phyloP scores from a whole-genome alignment of 2,113 vertebrate genomes.

The Gavialis gangeticus region DNA sequence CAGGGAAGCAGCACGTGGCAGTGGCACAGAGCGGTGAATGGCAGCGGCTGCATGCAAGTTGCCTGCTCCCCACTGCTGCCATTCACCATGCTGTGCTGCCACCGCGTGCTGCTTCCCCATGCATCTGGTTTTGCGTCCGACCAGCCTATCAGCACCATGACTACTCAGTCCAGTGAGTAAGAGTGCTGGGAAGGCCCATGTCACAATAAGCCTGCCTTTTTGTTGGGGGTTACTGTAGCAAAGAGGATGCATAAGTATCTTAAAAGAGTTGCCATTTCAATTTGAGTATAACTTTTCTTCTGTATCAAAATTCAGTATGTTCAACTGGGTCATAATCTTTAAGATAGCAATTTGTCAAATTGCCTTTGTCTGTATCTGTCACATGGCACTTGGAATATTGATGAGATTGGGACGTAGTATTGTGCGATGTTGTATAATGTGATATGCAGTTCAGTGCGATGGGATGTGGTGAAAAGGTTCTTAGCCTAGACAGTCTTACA shows the following conservation, averaged over 20 bases:
- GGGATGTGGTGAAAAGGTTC: constrained; percentile 7
- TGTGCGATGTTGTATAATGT: constrained; percentile 4
- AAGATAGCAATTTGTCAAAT: constrained; percentile 17
- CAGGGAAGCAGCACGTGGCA: no score
- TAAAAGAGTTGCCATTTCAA: no score
- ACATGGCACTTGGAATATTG: background rate
- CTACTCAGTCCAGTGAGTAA: background rate
- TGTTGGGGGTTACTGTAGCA: background rate
- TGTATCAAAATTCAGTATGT: background rate
- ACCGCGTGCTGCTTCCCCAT: no score
- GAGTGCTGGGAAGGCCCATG: background rate
- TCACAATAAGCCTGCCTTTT: background rate
- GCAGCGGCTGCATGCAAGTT: no score
- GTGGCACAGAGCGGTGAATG: no score
- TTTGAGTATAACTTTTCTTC: background rate
- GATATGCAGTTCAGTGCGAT: background rate
- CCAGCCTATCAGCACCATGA: background rate
- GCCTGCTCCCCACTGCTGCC: no score
- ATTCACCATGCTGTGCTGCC: no score
- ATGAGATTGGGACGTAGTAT: constrained; percentile 31
- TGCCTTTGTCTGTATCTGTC: background rate
- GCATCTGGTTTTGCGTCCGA: no score
- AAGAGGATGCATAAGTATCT: background rate
- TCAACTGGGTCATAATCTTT: background rate
- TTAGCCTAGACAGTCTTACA: no score